These are phyloP conservation scores for Chloropsis cyanopogon DNA, from an alignment of 2,113 vertebrate species.

Conservation along the genomic window DNA sequence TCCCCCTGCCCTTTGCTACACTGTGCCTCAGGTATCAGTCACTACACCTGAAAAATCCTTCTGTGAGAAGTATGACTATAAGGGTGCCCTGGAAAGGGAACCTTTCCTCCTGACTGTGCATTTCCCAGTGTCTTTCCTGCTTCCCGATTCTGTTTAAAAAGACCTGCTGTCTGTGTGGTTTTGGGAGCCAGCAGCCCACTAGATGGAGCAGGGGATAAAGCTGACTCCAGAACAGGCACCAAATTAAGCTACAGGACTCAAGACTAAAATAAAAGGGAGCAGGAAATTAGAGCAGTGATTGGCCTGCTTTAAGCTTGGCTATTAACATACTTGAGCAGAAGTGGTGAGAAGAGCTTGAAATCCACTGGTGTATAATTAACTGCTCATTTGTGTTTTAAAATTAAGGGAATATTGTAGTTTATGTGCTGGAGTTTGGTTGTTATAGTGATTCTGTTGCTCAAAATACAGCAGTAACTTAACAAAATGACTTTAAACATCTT, in stretches of 20 bases:
- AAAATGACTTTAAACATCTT: background rate
- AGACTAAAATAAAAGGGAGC: background rate
- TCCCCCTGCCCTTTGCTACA: background rate
- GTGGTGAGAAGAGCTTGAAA: background rate
- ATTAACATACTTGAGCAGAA: background rate
- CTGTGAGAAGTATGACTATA: background rate
- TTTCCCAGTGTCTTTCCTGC: background rate
- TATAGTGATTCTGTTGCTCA: background rate
- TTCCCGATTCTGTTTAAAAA: background rate
- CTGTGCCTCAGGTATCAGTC: background rate
- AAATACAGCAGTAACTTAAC: background rate
- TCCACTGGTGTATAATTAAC: background rate
- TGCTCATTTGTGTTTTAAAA: background rate
- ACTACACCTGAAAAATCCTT: background rate
- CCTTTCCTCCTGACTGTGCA: background rate
- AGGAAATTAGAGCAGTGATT: background rate
- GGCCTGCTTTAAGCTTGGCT: background rate
- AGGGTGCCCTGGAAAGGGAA: background rate
- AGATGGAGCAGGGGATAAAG: conserved; percentile 45
- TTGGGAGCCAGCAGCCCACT: conserved; percentile 1
- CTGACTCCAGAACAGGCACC: background rate
- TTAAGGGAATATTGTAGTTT: background rate
- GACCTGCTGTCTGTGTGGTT: background rate
- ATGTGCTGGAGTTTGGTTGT: background rate
- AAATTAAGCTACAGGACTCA: background rate